phyloP scores from a whole-genome alignment of 2,113 vertebrate genomes.

The Pampusana beccarii region DNA sequence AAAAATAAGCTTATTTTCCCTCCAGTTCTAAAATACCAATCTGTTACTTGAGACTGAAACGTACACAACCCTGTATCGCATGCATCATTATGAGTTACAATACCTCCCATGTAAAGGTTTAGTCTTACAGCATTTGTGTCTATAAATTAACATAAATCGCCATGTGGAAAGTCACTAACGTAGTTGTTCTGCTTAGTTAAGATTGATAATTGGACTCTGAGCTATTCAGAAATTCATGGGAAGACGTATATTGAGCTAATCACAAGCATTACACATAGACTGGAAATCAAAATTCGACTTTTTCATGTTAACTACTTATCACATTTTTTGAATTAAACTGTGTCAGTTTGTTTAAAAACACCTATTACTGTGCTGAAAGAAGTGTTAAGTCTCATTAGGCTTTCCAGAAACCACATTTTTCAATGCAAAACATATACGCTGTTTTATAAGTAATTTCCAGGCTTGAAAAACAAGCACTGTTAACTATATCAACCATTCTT shows the following conservation, averaged over 20 bases:
- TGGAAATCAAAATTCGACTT: neutral
- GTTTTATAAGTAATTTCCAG: neutral
- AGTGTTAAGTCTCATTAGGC: neutral
- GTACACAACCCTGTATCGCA: neutral
- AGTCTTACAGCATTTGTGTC: neutral
- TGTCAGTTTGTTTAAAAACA: neutral
- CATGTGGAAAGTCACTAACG: constrained; percentile 33
- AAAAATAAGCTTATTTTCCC: neutral
- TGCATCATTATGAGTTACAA: constrained; percentile 19
- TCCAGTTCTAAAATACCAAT: neutral
- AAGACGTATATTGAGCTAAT: neutral
- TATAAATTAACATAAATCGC: constrained; percentile 53
- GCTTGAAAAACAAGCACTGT: neutral
- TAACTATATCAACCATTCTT: neutral
- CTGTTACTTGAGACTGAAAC: neutral
- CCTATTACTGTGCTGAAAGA: neutral
- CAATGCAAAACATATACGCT: neutral
- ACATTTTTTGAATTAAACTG: neutral
- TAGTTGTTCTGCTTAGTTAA: constrained; percentile 50
- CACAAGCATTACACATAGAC: neutral
- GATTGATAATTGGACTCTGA: constrained; percentile 42
- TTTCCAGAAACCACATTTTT: neutral
- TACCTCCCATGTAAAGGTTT: constrained; percentile 14
- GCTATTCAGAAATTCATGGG: constrained; percentile 26
- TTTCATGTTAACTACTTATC: neutral